Evolutionary conservation across 2,888 invertebrate species (phyloP), one percentile per base, ranked within the genome.

Genomic region (Synanthedon myopaeformis): DNA sequence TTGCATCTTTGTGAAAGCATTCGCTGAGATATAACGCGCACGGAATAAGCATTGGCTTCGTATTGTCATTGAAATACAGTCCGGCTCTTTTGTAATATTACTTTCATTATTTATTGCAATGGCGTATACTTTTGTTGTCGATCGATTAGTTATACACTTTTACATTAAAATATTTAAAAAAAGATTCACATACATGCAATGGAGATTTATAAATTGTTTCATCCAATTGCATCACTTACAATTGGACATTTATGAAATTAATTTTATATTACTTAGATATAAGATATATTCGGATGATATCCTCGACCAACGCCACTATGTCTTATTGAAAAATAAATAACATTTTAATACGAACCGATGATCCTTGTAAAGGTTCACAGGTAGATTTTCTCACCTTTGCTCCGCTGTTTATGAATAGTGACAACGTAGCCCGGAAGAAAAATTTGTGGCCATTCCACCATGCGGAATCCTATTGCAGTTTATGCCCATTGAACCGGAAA

Each of bases 391-490:
- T 72, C 78, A 82, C 79, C 82, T 82, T 79, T 78, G 63, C 56
- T 59, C 58, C 71, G 73, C 64, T 61, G 35, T 35, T 35, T 35
- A 60, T 61, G 60, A 66, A 71, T 61, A 74, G 62, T 61, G 78
- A 71, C 69, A 71, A 66, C 17, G 49, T 49, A 35, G 35, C 35
- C 35, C 35, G 19, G 51, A 51, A 51, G 74, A 80, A 81, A 79
- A 76, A 79, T 82, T 82, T 64, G 79, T 72, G 74, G 62, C 74
- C 69, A 79, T 79, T 35, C 75, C 70, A 77, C 79, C 74, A 76
- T 70, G 70, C 67, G 79, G 76, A 83, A 85, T 87, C 83, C 82
- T 79, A 82, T 85, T 82, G 85, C 85, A 85, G 85, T 87, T 86
- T 83, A 84, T 82, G 82, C 77, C 79, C 84, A 80, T 74, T 83